Percentiles rank a stretch among this genome's conserved stretches.
These are phyloP conservation scores for Planiliza haematocheilus DNA, from an alignment of 2,113 vertebrate genomes.

Conservation along the genomic window DNA sequence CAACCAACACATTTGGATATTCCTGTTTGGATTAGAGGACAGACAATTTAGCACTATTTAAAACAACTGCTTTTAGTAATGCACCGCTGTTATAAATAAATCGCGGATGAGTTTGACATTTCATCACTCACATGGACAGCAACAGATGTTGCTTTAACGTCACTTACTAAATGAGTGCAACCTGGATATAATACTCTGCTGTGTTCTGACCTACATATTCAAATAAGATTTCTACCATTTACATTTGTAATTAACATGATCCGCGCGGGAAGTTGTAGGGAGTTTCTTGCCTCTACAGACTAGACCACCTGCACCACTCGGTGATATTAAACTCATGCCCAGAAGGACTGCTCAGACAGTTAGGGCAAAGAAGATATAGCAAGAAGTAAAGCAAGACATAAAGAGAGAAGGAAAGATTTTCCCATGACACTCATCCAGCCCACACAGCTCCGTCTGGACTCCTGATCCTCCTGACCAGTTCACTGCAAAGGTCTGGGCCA, in stretches of 20 bases:
- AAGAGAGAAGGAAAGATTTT: conserved; percentile 58
- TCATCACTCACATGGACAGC: neutral
- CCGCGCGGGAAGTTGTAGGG: neutral
- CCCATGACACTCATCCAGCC: conserved; percentile 73
- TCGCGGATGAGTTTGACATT: conserved; percentile 47
- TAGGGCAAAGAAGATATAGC: conserved; percentile 16
- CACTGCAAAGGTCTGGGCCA: conserved; percentile 64
- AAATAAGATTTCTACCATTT: neutral
- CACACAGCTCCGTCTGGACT: conserved; percentile 66
- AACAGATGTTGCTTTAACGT: conserved; percentile 2
- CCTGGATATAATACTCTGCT: neutral
- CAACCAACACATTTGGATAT: conserved; percentile 89
- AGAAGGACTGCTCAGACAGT: conserved; percentile 24
- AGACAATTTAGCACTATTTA: conserved; percentile 30
- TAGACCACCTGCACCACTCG: neutral
- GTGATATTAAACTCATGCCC: neutral
- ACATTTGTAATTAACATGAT: neutral
- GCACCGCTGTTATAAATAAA: conserved; percentile 53
- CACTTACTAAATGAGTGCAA: neutral
- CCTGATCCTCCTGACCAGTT: conserved; percentile 72
- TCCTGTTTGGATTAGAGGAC: conserved; percentile 83
- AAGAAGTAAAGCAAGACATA: conserved; percentile 30
- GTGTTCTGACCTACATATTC: neutral
- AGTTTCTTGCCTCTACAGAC: neutral
- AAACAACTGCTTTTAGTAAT: conserved; percentile 14